Evolutionary conservation across 2,888 invertebrate species (phyloP).

Genomic region (Acleris emargana): DNA sequence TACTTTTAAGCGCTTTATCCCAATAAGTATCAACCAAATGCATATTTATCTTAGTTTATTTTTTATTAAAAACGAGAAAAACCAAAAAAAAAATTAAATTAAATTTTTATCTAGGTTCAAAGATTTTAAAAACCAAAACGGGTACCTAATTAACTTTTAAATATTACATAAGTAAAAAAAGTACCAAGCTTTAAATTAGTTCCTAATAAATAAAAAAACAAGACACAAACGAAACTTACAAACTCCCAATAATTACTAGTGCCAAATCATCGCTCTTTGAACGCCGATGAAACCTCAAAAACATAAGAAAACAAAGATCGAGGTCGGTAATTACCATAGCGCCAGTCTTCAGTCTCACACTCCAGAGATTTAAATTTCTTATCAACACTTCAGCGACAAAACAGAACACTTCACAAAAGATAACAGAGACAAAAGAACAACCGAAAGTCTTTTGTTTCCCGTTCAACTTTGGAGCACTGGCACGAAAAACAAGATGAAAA

Average conservation of each 20-base stretch:
- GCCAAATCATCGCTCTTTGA: conserved; percentile 9
- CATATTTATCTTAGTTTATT: too few species aligned
- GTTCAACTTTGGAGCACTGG: conserved; percentile 37
- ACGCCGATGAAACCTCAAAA: conserved; percentile 6
- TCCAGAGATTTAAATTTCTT: conserved; percentile 36
- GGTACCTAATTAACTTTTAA: too few species aligned
- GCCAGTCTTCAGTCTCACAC: conserved; percentile 27
- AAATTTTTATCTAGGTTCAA: too few species aligned
- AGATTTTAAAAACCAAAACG: too few species aligned
- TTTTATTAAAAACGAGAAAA: too few species aligned
- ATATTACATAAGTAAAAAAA: not conserved
- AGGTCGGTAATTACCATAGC: conserved; percentile 36
- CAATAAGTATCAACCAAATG: too few species aligned
- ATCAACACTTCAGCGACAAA: conserved; percentile 40
- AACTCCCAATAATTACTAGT: not conserved
- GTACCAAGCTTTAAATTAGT: not conserved
- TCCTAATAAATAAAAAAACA: not conserved
- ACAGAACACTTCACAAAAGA: conserved; percentile 41
- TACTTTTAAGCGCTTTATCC: too few species aligned
- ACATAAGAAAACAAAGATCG: conserved; percentile 21
- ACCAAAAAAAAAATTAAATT: too few species aligned
- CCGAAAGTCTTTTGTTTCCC: conserved; percentile 38
- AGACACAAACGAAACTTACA: not conserved
- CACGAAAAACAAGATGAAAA: conserved; percentile 23
- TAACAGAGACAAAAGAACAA: conserved; percentile 37